Conservation (phyloP, 2,888 invertebrate species). For the Aporophyla lueneburgensis region DNA sequence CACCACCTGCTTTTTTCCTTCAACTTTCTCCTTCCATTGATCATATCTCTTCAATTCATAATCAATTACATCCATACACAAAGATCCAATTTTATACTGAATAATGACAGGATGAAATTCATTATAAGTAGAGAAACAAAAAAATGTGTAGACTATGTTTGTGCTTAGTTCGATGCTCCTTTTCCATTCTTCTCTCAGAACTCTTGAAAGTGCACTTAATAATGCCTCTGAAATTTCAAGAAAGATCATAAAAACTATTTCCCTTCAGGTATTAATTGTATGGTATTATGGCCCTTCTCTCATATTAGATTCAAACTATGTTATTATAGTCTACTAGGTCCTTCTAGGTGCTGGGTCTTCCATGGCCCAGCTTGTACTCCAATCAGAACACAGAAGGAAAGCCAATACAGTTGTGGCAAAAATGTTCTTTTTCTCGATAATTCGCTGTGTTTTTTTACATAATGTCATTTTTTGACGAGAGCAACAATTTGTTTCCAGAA, state of each 20-base stretch:
- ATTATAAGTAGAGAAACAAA: constrained; percentile 98
- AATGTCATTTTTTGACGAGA: too few relatives aligned
- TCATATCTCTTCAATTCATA: constrained; percentile 98
- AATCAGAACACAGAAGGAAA: not conserved
- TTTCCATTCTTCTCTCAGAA: constrained; percentile 99
- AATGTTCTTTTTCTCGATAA: too few relatives aligned
- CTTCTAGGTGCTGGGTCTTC: not conserved
- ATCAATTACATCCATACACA: constrained; percentile 99
- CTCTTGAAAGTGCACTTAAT: constrained; percentile 98
- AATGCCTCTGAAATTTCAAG: constrained; percentile 94
- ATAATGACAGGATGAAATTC: constrained; percentile 98
- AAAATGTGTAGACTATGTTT: constrained; percentile 98
- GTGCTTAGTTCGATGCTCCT: constrained; percentile 98
- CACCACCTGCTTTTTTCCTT: constrained; percentile 86
- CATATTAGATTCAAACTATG: not conserved
- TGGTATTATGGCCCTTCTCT: too few relatives aligned
- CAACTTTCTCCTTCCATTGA: constrained; percentile 95
- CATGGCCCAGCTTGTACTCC: not conserved
- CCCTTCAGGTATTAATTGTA: not conserved
- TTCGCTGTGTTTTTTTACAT: too few relatives aligned
- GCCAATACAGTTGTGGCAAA: not conserved
- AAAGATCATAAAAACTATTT: constrained; percentile 1
- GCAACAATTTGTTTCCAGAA: too few relatives aligned
- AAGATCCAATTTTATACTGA: constrained; percentile 99
- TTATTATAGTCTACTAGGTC: not conserved